A percentile compares a stretch with the other conserved stretches of the same genome.
phyloP scores from a whole-genome alignment of 2,113 vertebrate genomes.

The Brevimyrus niger region DNA sequence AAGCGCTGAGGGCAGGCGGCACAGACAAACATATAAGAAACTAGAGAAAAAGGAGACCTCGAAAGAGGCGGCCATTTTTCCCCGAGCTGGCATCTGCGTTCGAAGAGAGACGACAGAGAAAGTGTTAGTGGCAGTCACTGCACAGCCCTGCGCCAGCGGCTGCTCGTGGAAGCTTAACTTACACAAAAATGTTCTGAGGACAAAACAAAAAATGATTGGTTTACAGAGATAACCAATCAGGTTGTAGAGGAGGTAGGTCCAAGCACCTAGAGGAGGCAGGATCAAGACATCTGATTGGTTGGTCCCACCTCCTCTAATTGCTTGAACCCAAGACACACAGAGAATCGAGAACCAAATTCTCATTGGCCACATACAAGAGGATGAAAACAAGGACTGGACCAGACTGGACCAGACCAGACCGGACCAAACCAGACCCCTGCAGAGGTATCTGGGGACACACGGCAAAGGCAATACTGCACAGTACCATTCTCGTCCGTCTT shows the following conservation, averaged over 20 bases:
- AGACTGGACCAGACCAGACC: background rate
- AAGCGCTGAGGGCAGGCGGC: slow-evolving; percentile 5
- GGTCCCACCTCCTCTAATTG: too few relatives aligned
- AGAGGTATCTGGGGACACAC: background rate
- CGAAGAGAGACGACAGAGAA: slow-evolving; percentile 81
- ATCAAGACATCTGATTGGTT: too few relatives aligned
- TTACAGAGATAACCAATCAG: too few relatives aligned
- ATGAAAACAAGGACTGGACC: background rate
- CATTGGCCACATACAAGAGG: background rate
- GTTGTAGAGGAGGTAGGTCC: too few relatives aligned
- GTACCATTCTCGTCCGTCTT: slow-evolving; percentile 94
- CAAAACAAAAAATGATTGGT: too few relatives aligned
- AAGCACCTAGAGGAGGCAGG: too few relatives aligned
- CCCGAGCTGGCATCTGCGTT: slow-evolving; percentile 83
- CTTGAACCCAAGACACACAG: background rate
- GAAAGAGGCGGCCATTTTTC: slow-evolving; percentile 89
- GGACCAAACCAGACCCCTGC: background rate
- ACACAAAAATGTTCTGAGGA: too few relatives aligned
- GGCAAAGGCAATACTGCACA: background rate
- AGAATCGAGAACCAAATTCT: background rate
- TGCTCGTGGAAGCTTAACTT: too few relatives aligned
- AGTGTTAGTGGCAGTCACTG: background rate
- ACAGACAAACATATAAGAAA: slow-evolving; percentile 41
- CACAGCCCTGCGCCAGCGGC: too few relatives aligned
- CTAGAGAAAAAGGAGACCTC: slow-evolving; percentile 76